A percentile compares a stretch with the other conserved stretches of the same genome.
Conservation (phyloP, 2,888 invertebrate genomes). For the Scaptodrosophila latifasciaeformis region DNA sequence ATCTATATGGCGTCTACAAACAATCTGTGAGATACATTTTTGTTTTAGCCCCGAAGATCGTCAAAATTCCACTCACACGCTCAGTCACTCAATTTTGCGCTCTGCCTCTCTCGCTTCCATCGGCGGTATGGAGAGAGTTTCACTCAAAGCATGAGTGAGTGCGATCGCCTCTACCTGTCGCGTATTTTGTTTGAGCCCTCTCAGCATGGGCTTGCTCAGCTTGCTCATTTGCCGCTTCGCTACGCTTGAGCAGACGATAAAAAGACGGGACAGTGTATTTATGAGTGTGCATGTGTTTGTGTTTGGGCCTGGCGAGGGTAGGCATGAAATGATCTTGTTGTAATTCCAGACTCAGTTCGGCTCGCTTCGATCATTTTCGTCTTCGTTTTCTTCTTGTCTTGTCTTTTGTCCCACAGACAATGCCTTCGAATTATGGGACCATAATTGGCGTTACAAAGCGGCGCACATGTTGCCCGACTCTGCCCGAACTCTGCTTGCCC, state of each 20-base stretch:
- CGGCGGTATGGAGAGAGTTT: neutral
- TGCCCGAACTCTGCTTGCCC: slow-evolving; percentile 14
- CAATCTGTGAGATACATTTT: slow-evolving; percentile 60
- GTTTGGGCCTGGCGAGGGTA: slow-evolving; percentile 16
- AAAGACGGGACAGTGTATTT: slow-evolving; percentile 8
- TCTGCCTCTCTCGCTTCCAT: no score
- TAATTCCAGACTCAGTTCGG: slow-evolving; percentile 13
- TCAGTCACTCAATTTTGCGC: neutral
- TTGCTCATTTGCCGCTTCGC: slow-evolving; percentile 69
- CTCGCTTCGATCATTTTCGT: slow-evolving; percentile 18
- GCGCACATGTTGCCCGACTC: slow-evolving; percentile 56
- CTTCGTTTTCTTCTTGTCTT: slow-evolving; percentile 35
- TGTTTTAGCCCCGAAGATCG: slow-evolving; percentile 13
- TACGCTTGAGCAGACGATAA: slow-evolving; percentile 56
- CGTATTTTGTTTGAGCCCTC: slow-evolving; percentile 22
- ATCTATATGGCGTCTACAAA: slow-evolving; percentile 46
- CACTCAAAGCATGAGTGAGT: neutral
- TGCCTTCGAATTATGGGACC: slow-evolving; percentile 69
- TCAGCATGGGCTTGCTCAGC: slow-evolving; percentile 14
- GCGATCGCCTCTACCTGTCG: slow-evolving; percentile 38
- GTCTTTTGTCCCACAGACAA: slow-evolving; percentile 53
- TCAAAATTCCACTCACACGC: neutral
- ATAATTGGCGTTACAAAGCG: slow-evolving; percentile 73
- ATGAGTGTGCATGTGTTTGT: slow-evolving; percentile 4
- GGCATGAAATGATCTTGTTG: slow-evolving; percentile 46